Evolutionary conservation across 2,113 vertebrate genomes (phyloP), one percentile per base, ranked within the genome.

Genomic region (Dicentrarchus labrax): DNA sequence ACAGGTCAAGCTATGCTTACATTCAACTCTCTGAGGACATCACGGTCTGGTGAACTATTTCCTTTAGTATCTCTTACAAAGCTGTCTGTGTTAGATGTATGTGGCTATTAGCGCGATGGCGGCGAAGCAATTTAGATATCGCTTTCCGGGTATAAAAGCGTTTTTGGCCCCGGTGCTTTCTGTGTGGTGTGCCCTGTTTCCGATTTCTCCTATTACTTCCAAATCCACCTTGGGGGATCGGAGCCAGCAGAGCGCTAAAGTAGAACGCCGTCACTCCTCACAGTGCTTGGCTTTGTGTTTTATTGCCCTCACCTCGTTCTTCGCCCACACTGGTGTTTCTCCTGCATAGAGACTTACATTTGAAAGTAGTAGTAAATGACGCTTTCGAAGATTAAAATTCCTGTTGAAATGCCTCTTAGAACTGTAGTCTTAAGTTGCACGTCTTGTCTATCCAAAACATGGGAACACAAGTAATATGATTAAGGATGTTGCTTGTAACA

Each of bases 1-100:
- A 77, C 78, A 67, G 85, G 85, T 84, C 81, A 60, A 76, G 54
- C 61, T 45, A 73, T 41, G 60, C 21, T 30, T 65, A 7, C 41
- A 38, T 50, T 72, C 50, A 56, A 17, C 45, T 50, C 59, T 59
- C 68, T 65, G 66, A 78, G 47, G 71, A 76, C 38, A 36, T 69
- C 60, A 47, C 4, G 4, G 68, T 51, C 65, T 56, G 70, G 50
- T 76, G 47, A 70, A 62, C 57, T 43, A 1, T 38, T 67, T 81
- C 30, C 51, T 5, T 50, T 9, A 24, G 54, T 69, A 45, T 85
- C 76, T 47, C 15, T 82, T 10, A 39, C 51, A 56, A 51, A 79
- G 48, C 36, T 65, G 48, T 61, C 22, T 78, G 38, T 68, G 76
- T 59, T 4, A 36, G 53, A 56, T 53, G 17, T 19, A 76, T 36